Conservation (phyloP, 2,113 vertebrate species). For the Corynorhinus townsendii region DNA sequence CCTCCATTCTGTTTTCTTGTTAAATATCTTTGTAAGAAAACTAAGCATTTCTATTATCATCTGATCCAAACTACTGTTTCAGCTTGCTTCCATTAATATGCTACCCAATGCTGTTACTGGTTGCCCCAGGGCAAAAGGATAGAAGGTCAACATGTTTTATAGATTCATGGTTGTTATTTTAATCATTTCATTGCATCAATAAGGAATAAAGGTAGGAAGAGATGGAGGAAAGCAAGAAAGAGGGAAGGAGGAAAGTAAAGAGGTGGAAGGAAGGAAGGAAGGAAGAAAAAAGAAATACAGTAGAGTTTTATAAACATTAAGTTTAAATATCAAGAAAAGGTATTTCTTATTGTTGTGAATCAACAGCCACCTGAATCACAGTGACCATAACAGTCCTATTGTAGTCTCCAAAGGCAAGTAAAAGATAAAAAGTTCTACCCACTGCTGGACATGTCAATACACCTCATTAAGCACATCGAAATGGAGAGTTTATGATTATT, state of each 20-base stretch:
- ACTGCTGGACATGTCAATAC: background rate
- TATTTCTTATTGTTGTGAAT: background rate
- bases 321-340: background rate
- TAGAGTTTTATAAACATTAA: background rate
- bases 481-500: background rate
- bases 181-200: background rate
- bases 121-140: background rate
- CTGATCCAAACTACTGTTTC: background rate
- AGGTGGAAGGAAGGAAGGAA: background rate
- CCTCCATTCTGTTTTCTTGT: background rate
- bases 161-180: background rate
- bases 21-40: background rate
- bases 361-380: background rate
- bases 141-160: background rate
- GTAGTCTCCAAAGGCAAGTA: background rate
- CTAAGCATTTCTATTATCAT: background rate
- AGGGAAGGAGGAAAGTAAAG: background rate
- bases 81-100: background rate
- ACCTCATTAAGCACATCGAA: background rate
- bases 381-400: background rate
- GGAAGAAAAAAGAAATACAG: background rate
- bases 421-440: background rate
- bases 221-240: fast-evolving
- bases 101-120: background rate
- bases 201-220: background rate